Conservation (phyloP, 1,140 invertebrate genomes). For the Cyphomyrmex costatus region DNA sequence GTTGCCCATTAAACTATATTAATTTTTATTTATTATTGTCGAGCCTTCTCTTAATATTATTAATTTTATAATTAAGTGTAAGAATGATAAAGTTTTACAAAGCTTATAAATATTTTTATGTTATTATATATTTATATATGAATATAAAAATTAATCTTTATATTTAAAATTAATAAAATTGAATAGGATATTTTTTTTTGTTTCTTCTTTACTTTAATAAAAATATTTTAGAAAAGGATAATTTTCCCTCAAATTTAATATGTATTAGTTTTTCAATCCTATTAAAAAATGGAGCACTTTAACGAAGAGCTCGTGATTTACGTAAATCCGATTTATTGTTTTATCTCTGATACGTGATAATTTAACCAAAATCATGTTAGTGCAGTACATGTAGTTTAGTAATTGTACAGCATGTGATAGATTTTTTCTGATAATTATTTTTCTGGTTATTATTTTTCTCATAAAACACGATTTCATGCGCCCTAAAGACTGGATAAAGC, state of each 20-base stretch:
- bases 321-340: slow-evolving; percentile 1
- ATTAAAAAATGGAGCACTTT: background rate
- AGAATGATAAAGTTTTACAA: background rate
- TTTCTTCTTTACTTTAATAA: background rate
- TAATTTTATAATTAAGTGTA: background rate
- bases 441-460: background rate
- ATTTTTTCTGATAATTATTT: background rate
- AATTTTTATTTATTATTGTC: no score
- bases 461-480: background rate
- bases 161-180: background rate
- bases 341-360: background rate
- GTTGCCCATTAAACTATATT: no score
- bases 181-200: background rate
- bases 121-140: no score
- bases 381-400: background rate
- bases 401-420: background rate
- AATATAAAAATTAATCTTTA: slow-evolving; percentile 11
- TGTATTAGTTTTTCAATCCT: background rate
- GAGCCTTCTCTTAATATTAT: no score
- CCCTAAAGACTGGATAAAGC: background rate
- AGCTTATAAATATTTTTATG: background rate
- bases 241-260: background rate
- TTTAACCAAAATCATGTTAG: background rate
- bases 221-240: background rate
- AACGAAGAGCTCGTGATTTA: background rate